Evolutionary conservation across 2,888 invertebrate species (phyloP), one percentile per base, ranked within the genome.

Genomic region (Petrolisthes manimaculis): DNA sequence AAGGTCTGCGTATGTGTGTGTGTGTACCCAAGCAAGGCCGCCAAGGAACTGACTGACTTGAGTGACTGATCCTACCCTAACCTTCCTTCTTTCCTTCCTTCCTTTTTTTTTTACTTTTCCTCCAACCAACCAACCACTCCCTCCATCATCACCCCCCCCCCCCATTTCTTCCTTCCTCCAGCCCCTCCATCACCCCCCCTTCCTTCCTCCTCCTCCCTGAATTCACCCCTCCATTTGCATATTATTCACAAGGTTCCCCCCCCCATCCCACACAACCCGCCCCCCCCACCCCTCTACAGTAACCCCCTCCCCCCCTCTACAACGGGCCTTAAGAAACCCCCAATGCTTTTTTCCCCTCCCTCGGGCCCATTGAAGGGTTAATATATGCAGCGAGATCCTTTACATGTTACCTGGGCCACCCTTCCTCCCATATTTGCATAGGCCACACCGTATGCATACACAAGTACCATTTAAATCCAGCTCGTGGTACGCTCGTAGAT

Each of bases 301-400:
- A 54, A 21, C 75, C 75, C 84, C 21, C 75, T 61, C 51, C 75
- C 61, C 55, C 51, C 79, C 82, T 51, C 78, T 37, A 71, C 87
- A 78, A 71, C 55, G 71, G 71, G 24, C 83, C 83, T 83, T 69
- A 77, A 83, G 87, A 61, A 83, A 87, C 87, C 87, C 67, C 71
- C 69, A 78, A n/a, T 67, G 12, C 51, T 56, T 86, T 86, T 81
- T 56, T 74, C 53, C 21, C 83, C 81, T 69, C 83, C 67, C 54
- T 55, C 82, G 12, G 14, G 37, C 79, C 83, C 78, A 87, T 87
- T 71, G 87, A 79, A 71, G 54, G 79, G 54, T 79, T 87, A 87
- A 87, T 83, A 79, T 87, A 87, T 87, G 87, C 87, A 83, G 79
- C 67, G 54, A 87, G 87, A 87, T 87, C 87, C 87, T 87, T 87